Evolutionary conservation across 2,888 invertebrate species (phyloP).

Genomic region (Melanophora roralis): DNA sequence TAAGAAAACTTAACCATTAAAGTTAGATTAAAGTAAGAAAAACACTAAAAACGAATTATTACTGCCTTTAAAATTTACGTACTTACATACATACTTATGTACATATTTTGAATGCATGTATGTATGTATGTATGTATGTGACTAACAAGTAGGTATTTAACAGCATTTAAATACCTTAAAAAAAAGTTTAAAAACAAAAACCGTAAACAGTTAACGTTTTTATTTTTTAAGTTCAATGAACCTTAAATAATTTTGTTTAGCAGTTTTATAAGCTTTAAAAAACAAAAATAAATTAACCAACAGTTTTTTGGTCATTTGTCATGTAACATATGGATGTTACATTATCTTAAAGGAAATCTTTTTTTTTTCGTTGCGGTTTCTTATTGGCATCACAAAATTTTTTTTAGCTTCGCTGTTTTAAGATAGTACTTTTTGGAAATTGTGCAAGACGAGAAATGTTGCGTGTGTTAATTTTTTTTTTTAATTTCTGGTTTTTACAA

Average conservation of each 20-base stretch:
- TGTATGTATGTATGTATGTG: no score
- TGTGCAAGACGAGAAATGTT: background rate
- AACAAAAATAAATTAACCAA: background rate
- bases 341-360: background rate
- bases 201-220: slow-evolving; percentile 1
- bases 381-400: background rate
- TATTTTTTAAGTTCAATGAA: slow-evolving; percentile 32
- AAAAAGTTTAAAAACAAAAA: background rate
- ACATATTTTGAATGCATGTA: no score
- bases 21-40: background rate
- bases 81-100: no score
- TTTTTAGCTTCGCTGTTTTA: background rate
- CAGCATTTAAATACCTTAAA: background rate
- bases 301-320: background rate
- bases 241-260: slow-evolving; percentile 19
- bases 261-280: background rate
- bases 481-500: background rate
- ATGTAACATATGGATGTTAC: slow-evolving; percentile 20
- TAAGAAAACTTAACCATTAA: slow-evolving; percentile 58
- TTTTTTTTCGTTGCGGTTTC: background rate
- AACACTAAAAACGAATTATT: background rate
- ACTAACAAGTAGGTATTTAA: slow-evolving; percentile 4
- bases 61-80: background rate
- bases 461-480: background rate
- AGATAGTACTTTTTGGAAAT: background rate